Evolutionary conservation across 2,888 invertebrate species (phyloP).

Genomic region (Eristalis tenax): DNA sequence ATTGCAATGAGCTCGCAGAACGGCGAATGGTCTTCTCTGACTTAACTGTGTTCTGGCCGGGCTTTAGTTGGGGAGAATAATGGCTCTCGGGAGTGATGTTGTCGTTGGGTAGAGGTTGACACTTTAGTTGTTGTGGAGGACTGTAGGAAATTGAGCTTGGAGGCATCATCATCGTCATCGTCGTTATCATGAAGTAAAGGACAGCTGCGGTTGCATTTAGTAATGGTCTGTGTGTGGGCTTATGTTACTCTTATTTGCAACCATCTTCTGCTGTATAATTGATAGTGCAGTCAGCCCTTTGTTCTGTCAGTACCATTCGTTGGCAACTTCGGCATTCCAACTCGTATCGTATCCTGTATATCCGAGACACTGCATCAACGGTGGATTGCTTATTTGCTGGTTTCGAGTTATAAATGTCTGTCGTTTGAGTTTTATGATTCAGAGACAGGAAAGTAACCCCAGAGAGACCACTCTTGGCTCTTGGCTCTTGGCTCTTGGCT

Average conservation of each 20-base stretch:
- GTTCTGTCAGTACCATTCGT: background rate
- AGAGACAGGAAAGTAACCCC: too few relatives aligned
- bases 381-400: background rate
- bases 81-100: background rate
- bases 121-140: background rate
- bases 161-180: background rate
- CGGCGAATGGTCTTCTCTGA: background rate
- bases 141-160: background rate
- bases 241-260: background rate
- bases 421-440: background rate
- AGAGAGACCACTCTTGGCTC: too few relatives aligned
- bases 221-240: background rate
- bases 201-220: background rate
- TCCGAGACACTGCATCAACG: background rate
- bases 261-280: background rate
- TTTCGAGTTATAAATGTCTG: background rate
- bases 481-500: too few relatives aligned
- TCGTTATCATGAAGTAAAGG: background rate
- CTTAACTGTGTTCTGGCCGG: background rate
- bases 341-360: too few relatives aligned
- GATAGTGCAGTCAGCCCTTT: background rate
- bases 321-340: background rate
- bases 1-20: conserved; percentile 39
- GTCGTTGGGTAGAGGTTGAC: background rate
- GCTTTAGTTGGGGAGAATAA: background rate